phyloP scores from a whole-genome alignment of 2,113 vertebrate genomes.

The Atrichornis clamosus region DNA sequence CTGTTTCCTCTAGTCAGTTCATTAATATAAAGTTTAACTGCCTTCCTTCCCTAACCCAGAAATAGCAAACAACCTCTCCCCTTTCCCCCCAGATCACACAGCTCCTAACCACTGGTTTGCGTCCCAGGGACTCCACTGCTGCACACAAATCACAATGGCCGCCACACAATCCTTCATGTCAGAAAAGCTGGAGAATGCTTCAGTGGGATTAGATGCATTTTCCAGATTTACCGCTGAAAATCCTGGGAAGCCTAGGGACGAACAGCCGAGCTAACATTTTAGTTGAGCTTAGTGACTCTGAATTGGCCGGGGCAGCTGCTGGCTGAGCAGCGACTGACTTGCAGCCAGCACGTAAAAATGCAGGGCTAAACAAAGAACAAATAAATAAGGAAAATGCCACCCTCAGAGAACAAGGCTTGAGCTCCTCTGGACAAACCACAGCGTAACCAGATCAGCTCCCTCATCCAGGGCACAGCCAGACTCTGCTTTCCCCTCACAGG shows the following conservation, averaged over 20 bases:
- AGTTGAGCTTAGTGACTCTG: neutral
- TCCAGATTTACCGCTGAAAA: slow-evolving; percentile 39
- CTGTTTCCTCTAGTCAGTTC: slow-evolving; percentile 17
- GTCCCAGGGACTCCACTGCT: neutral
- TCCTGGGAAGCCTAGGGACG: neutral
- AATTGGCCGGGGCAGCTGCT: slow-evolving; percentile 19
- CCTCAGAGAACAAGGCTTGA: neutral
- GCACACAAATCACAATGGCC: neutral
- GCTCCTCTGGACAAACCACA: neutral
- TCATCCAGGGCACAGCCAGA: neutral
- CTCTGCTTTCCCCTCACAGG: neutral
- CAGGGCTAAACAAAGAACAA: slow-evolving; percentile 1
- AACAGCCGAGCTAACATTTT: neutral
- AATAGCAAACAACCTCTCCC: slow-evolving; percentile 20
- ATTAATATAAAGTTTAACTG: slow-evolving; percentile 32
- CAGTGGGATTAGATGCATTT: neutral
- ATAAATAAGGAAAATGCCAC: slow-evolving; percentile 27
- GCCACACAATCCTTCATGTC: neutral
- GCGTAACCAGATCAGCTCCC: neutral
- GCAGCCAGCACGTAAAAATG: neutral
- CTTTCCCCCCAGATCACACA: neutral
- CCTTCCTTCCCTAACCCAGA: slow-evolving; percentile 1
- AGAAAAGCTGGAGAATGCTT: neutral
- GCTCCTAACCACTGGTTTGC: neutral
- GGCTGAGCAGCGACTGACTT: slow-evolving; percentile 13